Conservation (phyloP, 2,888 invertebrate species). For the Furcula furcula region DNA sequence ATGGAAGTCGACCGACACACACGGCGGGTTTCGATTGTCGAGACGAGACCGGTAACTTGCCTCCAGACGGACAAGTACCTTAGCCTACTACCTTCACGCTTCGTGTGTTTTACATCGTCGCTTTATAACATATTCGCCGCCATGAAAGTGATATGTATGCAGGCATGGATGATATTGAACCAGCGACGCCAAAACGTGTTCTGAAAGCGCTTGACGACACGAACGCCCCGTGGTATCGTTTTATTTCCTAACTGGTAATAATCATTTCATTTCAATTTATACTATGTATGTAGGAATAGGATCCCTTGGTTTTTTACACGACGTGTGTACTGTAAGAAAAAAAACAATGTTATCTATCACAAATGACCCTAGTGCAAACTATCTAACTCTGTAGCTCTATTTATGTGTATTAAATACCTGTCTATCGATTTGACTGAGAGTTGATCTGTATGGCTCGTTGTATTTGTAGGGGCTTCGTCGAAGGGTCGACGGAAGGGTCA, state of each 20-base stretch:
- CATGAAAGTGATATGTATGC: slow-evolving; percentile 14
- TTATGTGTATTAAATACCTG: slow-evolving; percentile 4
- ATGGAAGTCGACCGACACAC: slow-evolving; percentile 22
- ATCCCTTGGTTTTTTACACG: no score
- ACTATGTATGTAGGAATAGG: no score
- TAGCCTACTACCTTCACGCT: slow-evolving; percentile 13
- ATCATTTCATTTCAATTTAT: no score
- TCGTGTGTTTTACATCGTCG: slow-evolving; percentile 24
- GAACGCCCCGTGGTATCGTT: slow-evolving; percentile 28
- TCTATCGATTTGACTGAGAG: slow-evolving; percentile 33
- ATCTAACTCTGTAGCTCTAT: background rate
- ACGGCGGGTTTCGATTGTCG: slow-evolving; percentile 21
- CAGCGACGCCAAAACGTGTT: slow-evolving; percentile 33
- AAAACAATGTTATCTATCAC: no score
- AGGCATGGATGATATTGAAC: slow-evolving; percentile 16
- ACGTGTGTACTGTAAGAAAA: no score
- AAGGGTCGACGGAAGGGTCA: slow-evolving; percentile 60
- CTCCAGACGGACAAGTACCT: slow-evolving; percentile 16
- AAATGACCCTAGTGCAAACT: no score
- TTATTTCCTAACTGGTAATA: slow-evolving; percentile 45
- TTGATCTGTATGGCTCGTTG: slow-evolving; percentile 40
- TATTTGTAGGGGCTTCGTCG: slow-evolving; percentile 50
- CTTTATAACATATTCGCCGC: slow-evolving; percentile 16
- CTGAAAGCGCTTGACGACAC: slow-evolving; percentile 35
- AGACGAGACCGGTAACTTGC: slow-evolving; percentile 17